Evolutionary conservation across 2,113 vertebrate genomes (phyloP).

Genomic region (Rana temporaria): DNA sequence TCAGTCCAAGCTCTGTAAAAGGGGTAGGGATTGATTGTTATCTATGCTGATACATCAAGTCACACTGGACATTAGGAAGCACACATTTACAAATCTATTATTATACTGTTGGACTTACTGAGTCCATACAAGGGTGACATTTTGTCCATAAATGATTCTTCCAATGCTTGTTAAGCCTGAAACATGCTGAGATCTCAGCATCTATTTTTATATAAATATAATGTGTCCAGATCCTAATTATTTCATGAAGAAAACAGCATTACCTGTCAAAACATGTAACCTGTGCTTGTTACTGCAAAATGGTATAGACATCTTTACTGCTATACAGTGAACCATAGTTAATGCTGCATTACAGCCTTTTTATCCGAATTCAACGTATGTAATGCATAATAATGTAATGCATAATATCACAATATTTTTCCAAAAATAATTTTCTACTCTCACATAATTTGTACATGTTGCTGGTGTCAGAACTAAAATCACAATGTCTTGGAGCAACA

Average conservation of each 20-base stretch:
- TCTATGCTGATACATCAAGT: slow-evolving; percentile 13
- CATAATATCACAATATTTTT: too few relatives aligned
- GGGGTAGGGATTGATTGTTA: slow-evolving; percentile 28
- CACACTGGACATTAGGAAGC: slow-evolving; percentile 32
- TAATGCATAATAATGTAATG: too few relatives aligned
- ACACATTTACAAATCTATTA: slow-evolving; percentile 40
- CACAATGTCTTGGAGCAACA: too few relatives aligned
- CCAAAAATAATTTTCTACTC: too few relatives aligned
- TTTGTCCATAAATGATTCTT: slow-evolving; percentile 28
- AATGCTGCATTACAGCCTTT: too few relatives aligned
- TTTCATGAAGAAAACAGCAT: not conserved
- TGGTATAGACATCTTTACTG: not conserved
- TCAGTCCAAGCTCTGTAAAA: slow-evolving; percentile 12
- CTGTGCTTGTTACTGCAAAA: not conserved
- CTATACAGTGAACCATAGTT: not conserved
- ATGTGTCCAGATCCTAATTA: not conserved
- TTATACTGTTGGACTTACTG: slow-evolving; percentile 22
- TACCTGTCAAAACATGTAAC: slow-evolving; percentile 27
- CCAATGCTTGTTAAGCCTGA: slow-evolving; percentile 24
- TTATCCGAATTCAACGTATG: too few relatives aligned
- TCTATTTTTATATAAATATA: slow-evolving; percentile 12
- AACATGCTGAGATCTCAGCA: slow-evolving; percentile 1
- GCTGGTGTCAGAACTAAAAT: too few relatives aligned
- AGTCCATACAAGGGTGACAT: slow-evolving; percentile 17
- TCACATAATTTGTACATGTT: too few relatives aligned